Conservation (phyloP, 64 coral and sea anemone genomes). For the Hydrozoanthus tunicans region DNA sequence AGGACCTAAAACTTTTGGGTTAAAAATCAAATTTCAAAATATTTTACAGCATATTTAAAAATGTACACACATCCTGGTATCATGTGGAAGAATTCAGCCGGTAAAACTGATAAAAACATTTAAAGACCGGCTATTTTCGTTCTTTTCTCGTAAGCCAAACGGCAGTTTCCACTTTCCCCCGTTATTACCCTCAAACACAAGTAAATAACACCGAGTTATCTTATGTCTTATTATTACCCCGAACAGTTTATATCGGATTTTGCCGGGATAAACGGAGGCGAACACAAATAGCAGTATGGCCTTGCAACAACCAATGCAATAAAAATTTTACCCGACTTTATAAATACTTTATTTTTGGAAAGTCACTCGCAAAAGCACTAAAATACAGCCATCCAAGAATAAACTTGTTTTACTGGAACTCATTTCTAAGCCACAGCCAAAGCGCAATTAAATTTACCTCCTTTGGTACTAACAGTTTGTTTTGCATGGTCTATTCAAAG, state of each 20-base stretch:
- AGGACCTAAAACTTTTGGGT: conserved; percentile 72
- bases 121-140: not conserved
- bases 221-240: not conserved
- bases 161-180: not conserved
- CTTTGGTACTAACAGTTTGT: no score
- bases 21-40: conserved; percentile 90
- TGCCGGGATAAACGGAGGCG: no score
- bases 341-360: not conserved
- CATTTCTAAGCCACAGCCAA: no score
- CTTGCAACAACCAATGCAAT: not conserved
- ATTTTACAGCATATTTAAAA: conserved; percentile 81
- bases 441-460: no score
- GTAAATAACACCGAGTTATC: not conserved
- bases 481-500: no score
- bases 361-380: not conserved
- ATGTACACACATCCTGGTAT: conserved; percentile 62
- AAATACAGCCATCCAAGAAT: not conserved
- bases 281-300: no score
- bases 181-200: not conserved
- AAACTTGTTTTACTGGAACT: no score
- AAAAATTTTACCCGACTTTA: not conserved
- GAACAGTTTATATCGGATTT: not conserved
- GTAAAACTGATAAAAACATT: conserved; percentile 28
- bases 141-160: not conserved
- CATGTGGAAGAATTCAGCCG: conserved; percentile 27